These are phyloP conservation scores for Limnephilus auricula DNA, from an alignment of 2,888 invertebrate species.

Conservation along the genomic window DNA sequence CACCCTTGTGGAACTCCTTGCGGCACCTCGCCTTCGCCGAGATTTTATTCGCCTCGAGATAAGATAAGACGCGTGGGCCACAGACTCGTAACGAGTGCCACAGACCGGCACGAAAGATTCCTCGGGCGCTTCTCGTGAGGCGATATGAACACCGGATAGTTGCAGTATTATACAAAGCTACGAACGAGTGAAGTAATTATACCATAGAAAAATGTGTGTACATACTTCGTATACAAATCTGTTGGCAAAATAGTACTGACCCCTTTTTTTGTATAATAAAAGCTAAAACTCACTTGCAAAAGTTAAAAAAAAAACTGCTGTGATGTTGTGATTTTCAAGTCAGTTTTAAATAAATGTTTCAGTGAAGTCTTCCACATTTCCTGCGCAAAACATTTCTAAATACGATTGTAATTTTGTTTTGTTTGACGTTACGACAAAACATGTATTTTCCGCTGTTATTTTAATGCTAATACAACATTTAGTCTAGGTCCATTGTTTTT, in stretches of 20 bases:
- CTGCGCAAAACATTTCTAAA: background rate
- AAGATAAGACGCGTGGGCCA: constrained; percentile 25
- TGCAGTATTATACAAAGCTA: background rate
- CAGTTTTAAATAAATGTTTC: background rate
- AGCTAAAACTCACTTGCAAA: background rate
- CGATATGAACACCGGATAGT: background rate
- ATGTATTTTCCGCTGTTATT: constrained; percentile 8
- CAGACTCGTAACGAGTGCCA: background rate
- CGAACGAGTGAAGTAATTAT: background rate
- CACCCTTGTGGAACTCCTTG: background rate
- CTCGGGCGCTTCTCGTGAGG: background rate
- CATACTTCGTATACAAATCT: background rate
- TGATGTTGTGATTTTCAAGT: background rate
- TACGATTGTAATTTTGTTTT: background rate
- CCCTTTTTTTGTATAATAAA: background rate
- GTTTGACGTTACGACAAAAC: background rate
- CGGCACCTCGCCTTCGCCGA: background rate
- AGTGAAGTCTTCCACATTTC: background rate
- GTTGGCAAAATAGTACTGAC: background rate
- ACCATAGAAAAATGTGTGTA: background rate
- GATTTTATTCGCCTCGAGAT: constrained; percentile 15
- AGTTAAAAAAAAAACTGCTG: background rate
- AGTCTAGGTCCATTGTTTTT: constrained; percentile 5
- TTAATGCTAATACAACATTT: background rate
- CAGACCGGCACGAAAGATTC: background rate